Evolutionary conservation across 2,888 invertebrate species (phyloP).

Genomic region (Andrena hattorfiana): DNA sequence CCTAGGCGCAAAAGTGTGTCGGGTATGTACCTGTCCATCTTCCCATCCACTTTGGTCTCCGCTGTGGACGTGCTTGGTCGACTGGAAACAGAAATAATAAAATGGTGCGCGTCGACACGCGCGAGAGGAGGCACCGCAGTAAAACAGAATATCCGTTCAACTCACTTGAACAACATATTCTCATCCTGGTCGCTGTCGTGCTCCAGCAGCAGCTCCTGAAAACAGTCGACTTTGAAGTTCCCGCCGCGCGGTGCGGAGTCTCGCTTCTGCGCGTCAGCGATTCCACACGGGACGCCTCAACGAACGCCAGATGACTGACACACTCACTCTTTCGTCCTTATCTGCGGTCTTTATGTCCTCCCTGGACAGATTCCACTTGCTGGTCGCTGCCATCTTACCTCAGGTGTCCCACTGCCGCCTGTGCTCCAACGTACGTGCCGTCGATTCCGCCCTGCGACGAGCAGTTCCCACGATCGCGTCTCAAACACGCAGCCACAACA

Average conservation of each 20-base stretch:
- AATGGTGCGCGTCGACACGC: neutral
- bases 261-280: neutral
- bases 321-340: constrained; percentile 78
- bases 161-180: constrained; percentile 80
- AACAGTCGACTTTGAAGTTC: constrained; percentile 42
- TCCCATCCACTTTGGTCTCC: constrained; percentile 63
- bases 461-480: neutral
- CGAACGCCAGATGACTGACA: neutral
- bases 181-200: constrained; percentile 83
- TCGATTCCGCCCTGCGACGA: neutral
- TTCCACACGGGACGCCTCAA: neutral
- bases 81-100: constrained; percentile 64
- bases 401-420: neutral
- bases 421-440: neutral
- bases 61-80: constrained; percentile 73
- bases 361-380: constrained; percentile 74
- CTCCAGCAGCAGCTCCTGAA: constrained; percentile 80
- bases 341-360: constrained; percentile 77
- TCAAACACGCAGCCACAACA: neutral
- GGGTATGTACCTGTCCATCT: constrained; percentile 74
- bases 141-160: neutral
- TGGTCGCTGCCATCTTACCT: constrained; percentile 72
- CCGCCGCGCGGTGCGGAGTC: constrained; percentile 42
- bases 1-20: constrained; percentile 24
- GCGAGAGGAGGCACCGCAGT: neutral